Evolutionary conservation across 2,113 vertebrate genomes (phyloP).

Genomic region (Riparia riparia): DNA sequence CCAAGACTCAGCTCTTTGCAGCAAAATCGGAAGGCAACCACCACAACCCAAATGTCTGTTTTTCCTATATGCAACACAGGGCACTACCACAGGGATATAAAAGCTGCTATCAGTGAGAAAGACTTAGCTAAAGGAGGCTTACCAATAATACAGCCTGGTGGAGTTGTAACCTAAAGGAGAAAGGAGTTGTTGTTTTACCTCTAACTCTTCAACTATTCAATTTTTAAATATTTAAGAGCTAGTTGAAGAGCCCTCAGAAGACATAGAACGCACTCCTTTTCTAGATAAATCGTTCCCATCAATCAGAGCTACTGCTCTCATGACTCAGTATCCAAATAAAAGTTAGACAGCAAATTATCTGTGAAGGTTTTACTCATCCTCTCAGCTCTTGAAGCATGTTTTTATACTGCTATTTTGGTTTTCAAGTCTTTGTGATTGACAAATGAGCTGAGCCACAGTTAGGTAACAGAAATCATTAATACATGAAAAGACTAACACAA

Average conservation of each 20-base stretch:
- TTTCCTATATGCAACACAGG: not conserved
- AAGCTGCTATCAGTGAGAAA: not conserved
- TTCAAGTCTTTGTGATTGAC: not conserved
- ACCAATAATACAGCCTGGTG: not conserved
- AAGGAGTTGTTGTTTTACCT: not conserved
- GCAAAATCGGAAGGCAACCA: not conserved
- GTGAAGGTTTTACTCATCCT: not conserved
- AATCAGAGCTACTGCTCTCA: not conserved
- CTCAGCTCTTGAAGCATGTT: not conserved
- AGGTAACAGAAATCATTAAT: not conserved
- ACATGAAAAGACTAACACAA: not conserved
- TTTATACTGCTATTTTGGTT: slow-evolving; percentile 9
- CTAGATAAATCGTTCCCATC: not conserved
- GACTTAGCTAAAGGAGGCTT: not conserved
- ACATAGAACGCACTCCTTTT: not conserved
- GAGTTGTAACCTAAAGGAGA: not conserved
- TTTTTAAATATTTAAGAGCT: not conserved
- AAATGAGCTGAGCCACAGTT: not conserved
- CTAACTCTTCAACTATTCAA: not conserved
- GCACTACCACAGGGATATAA: not conserved
- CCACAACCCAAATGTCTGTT: not conserved
- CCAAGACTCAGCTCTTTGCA: not conserved
- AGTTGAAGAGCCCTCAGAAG: not conserved
- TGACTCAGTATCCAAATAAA: not conserved
- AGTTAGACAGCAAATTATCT: not conserved